Percentiles rank a stretch among this genome's conserved stretches.
These are phyloP conservation scores for Sciaenops ocellatus DNA, from an alignment of 2,797 vertebrate species.

Conservation along the genomic window DNA sequence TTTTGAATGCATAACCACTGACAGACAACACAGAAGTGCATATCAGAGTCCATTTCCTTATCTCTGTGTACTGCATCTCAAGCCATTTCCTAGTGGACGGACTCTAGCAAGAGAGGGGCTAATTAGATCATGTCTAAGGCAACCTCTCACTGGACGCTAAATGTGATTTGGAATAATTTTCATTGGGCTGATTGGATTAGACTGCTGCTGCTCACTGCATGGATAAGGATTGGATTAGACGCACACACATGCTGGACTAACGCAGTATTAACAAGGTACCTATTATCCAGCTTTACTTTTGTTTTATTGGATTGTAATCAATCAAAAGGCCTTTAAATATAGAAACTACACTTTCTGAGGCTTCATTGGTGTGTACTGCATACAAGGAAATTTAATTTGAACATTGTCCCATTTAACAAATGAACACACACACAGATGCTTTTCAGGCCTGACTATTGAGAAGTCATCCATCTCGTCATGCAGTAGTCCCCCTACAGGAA, in stretches of 20 bases:
- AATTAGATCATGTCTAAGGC: conserved; percentile 83
- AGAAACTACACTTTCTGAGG: conserved; percentile 2
- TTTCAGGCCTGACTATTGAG: conserved; percentile 40
- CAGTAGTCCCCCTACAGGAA: conserved; percentile 57
- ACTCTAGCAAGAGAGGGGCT: conserved; percentile 69
- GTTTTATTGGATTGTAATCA: conserved; percentile 19
- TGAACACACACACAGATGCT: conserved; percentile 52
- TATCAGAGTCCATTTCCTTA: conserved; percentile 80
- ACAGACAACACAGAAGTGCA: conserved; percentile 39
- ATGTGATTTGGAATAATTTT: conserved; percentile 85
- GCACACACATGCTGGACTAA: conserved; percentile 43
- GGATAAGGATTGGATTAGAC: conserved; percentile 60
- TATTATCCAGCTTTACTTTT: conserved; percentile 17
- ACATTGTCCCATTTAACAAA: conserved; percentile 19
- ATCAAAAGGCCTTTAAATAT: conserved; percentile 27
- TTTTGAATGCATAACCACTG: conserved; percentile 46
- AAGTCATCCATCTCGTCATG: conserved; percentile 54
- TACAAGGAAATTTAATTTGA: conserved; percentile 1
- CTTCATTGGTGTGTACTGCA: neutral
- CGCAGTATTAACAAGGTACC: conserved; percentile 42
- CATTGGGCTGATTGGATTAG: conserved; percentile 83
- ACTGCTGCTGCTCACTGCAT: conserved; percentile 65
- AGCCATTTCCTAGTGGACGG: conserved; percentile 80
- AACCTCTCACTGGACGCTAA: conserved; percentile 79
- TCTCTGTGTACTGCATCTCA: conserved; percentile 68